Evolutionary conservation across 2,888 invertebrate species (phyloP).

Genomic region (Volucella inflata): DNA sequence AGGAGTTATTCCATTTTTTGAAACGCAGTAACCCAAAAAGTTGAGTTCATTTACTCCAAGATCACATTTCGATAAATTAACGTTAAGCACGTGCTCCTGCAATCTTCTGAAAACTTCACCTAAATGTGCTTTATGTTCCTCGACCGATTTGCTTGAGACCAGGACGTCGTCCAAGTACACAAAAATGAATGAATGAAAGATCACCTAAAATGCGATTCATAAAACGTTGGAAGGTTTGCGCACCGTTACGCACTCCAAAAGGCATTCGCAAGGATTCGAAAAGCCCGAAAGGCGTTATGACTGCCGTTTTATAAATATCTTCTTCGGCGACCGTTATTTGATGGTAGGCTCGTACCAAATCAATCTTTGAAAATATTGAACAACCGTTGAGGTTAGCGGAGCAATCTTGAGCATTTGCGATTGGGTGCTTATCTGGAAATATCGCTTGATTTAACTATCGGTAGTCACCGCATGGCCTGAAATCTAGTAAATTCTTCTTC

Average conservation of each 20-base stretch:
- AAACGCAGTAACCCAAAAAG: slow-evolving; percentile 14
- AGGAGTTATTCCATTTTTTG: not conserved
- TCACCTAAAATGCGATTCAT: slow-evolving; percentile 75
- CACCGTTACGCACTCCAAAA: slow-evolving; percentile 77
- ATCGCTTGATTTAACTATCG: slow-evolving; percentile 47
- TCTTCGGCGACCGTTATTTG: slow-evolving; percentile 79
- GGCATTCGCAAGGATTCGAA: slow-evolving; percentile 79
- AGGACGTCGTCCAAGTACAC: slow-evolving; percentile 78
- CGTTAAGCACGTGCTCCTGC: slow-evolving; percentile 29
- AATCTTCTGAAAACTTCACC: slow-evolving; percentile 2
- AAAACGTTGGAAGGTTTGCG: slow-evolving; percentile 79
- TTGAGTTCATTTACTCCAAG: slow-evolving; percentile 30
- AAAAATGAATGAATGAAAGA: too few relatives aligned
- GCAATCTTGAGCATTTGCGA: slow-evolving; percentile 38
- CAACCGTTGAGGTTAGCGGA: slow-evolving; percentile 37
- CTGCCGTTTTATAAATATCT: slow-evolving; percentile 80
- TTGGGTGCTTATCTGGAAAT: slow-evolving; percentile 36
- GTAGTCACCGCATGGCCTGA: slow-evolving; percentile 23
- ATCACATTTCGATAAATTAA: slow-evolving; percentile 19
- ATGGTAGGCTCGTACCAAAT: slow-evolving; percentile 79
- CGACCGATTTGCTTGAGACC: slow-evolving; percentile 72
- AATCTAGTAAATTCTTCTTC: slow-evolving; percentile 50
- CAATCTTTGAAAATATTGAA: slow-evolving; percentile 75
- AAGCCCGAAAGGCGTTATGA: slow-evolving; percentile 80
- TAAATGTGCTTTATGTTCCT: not conserved